Evolutionary conservation across 1,140 invertebrate species (phyloP).

Genomic region (Drosophila miranda): DNA sequence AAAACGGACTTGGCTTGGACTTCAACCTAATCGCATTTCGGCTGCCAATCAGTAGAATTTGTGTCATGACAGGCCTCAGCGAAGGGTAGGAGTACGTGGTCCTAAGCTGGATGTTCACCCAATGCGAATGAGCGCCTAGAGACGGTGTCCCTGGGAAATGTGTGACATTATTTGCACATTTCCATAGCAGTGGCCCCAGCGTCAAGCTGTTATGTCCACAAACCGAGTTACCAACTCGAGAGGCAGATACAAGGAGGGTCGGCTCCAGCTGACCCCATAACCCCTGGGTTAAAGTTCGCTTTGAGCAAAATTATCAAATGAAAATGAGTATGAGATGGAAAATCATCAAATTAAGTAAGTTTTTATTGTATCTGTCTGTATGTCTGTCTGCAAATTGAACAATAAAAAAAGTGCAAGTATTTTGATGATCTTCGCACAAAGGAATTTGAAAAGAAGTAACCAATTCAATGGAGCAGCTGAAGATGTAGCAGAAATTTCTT

Average conservation of each 20-base stretch:
- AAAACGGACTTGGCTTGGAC: background rate
- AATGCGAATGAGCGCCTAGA: constrained; percentile 32
- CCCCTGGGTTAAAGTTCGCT: constrained; percentile 42
- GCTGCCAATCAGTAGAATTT: constrained; percentile 41
- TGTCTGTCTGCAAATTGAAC: constrained; percentile 54
- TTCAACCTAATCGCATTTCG: constrained; percentile 39
- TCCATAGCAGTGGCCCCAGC: constrained; percentile 30
- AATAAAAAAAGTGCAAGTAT: constrained; percentile 78
- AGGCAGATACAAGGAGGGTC: constrained; percentile 37
- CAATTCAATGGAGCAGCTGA: constrained; percentile 25
- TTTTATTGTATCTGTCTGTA: constrained; percentile 61
- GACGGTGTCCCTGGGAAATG: constrained; percentile 20
- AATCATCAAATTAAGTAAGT: constrained; percentile 67
- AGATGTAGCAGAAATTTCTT: constrained; percentile 57
- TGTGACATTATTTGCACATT: constrained; percentile 54
- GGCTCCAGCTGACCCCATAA: background rate
- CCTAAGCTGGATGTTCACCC: constrained; percentile 3
- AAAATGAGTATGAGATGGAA: constrained; percentile 35
- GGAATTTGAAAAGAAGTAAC: constrained; percentile 44
- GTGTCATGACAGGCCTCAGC: constrained; percentile 2
- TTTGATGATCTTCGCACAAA: constrained; percentile 62
- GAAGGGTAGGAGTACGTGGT: background rate
- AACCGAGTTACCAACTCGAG: constrained; percentile 60
- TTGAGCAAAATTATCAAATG: constrained; percentile 65
- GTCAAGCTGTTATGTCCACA: constrained; percentile 61